phyloP scores from a whole-genome alignment of 2,113 vertebrate genomes.

The Anhinga rufa region DNA sequence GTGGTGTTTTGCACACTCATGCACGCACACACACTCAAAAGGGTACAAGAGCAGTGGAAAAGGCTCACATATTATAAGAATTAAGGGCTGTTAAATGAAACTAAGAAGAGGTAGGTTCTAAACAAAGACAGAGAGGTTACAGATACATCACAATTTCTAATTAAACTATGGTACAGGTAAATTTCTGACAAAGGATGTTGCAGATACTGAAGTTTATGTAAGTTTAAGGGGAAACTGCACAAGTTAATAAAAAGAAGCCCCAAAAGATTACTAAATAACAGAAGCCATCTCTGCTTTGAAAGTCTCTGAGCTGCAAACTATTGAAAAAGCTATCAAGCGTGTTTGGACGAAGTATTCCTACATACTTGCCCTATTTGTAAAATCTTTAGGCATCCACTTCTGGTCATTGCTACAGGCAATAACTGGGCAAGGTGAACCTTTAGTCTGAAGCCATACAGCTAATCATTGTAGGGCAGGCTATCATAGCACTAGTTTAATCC shows the following conservation, averaged over 20 bases:
- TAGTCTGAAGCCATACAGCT: neutral
- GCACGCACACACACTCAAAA: neutral
- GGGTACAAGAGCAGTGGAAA: neutral
- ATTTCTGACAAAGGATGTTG: neutral
- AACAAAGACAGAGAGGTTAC: neutral
- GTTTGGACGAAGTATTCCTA: neutral
- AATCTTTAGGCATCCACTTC: neutral
- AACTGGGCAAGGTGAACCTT: neutral
- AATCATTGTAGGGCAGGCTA: neutral
- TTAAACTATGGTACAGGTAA: neutral
- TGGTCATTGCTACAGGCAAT: neutral
- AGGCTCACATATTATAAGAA: neutral
- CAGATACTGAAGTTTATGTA: neutral
- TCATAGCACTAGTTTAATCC: neutral
- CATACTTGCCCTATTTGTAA: neutral
- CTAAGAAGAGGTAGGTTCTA: neutral
- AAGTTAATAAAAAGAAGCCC: neutral
- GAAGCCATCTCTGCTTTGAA: neutral
- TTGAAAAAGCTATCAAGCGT: neutral
- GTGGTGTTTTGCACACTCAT: neutral
- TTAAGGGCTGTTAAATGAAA: neutral
- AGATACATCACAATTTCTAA: neutral
- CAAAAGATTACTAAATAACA: neutral
- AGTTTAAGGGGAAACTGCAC: neutral
- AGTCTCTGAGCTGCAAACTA: neutral